Evolutionary conservation across 2,113 vertebrate species (phyloP).

Genomic region (Upupa epops): DNA sequence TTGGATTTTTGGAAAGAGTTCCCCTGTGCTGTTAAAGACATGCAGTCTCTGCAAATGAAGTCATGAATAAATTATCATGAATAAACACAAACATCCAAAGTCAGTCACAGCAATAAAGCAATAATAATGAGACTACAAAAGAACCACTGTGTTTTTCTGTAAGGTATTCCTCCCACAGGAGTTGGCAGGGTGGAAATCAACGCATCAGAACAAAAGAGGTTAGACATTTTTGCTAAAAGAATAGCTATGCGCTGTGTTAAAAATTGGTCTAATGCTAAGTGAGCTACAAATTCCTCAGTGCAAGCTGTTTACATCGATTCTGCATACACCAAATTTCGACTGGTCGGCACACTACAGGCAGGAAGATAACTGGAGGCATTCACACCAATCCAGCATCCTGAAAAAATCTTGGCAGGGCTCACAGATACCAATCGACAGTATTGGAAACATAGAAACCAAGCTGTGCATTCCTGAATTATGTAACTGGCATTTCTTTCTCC

Average conservation of each 20-base stretch:
- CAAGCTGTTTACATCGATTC: not conserved
- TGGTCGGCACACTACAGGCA: not conserved
- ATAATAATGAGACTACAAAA: not conserved
- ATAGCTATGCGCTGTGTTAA: not conserved
- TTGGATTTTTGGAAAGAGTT: not conserved
- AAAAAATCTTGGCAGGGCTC: not conserved
- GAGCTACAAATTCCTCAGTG: not conserved
- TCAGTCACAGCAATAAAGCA: not conserved
- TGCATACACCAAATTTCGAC: not conserved
- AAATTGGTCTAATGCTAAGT: not conserved
- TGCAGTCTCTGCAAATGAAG: not conserved
- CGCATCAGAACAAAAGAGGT: not conserved
- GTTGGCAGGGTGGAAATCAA: not conserved
- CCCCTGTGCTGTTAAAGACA: not conserved
- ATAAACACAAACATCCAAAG: slow-evolving; percentile 19
- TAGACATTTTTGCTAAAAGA: not conserved
- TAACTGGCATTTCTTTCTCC: not conserved
- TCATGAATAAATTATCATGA: slow-evolving; percentile 33
- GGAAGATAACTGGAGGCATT: not conserved
- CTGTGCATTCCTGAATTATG: not conserved
- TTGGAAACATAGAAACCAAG: not conserved
- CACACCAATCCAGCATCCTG: not conserved
- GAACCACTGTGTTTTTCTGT: not conserved
- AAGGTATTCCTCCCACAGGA: not conserved
- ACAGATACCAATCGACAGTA: not conserved